These are phyloP conservation scores for Macrosiphum euphorbiae DNA, from an alignment of 2,888 invertebrate species.

Conservation along the genomic window DNA sequence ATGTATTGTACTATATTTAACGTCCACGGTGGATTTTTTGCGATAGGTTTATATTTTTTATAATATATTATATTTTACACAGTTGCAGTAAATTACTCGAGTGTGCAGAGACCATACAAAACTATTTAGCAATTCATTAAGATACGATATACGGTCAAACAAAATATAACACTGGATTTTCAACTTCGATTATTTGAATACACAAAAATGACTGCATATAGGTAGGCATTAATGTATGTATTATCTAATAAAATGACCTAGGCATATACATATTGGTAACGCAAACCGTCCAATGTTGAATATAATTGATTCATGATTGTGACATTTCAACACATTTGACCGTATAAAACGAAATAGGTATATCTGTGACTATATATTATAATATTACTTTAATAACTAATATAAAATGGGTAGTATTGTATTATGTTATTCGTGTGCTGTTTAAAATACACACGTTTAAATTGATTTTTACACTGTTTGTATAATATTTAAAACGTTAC, in stretches of 20 bases:
- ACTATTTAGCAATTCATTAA: not conserved
- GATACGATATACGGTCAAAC: not conserved
- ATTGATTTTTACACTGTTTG: not conserved
- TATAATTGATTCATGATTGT: not conserved
- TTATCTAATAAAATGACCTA: not conserved
- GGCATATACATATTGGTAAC: not conserved
- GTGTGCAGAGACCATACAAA: not conserved
- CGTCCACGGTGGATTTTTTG: not conserved
- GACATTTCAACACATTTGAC: constrained; percentile 1
- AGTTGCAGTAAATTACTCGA: not conserved
- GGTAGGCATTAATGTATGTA: no score
- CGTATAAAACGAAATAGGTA: not conserved
- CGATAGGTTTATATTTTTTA: not conserved
- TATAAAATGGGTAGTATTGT: not conserved
- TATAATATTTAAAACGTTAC: not conserved
- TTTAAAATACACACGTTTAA: not conserved
- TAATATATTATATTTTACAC: not conserved
- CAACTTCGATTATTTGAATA: not conserved
- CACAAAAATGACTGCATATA: not conserved
- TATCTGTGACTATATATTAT: not conserved
- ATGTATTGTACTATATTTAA: not conserved
- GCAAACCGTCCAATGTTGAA: not conserved
- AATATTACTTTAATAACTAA: not conserved
- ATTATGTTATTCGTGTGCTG: not conserved
- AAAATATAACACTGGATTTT: not conserved